Evolutionary conservation across 2,797 vertebrate species (phyloP).

Genomic region (Diplodus sargus): DNA sequence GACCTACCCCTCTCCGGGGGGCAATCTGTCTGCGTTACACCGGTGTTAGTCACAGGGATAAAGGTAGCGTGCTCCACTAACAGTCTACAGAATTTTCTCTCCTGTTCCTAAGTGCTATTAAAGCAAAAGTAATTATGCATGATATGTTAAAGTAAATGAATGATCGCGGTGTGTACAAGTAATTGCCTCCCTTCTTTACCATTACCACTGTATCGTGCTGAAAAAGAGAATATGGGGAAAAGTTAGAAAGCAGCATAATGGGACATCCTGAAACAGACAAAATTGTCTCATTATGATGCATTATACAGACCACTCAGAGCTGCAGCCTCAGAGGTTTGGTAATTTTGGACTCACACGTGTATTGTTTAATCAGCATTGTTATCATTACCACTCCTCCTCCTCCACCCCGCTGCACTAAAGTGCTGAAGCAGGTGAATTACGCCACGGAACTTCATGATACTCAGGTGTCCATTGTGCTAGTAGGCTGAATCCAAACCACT

Average conservation of each 20-base stretch:
- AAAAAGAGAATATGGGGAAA: slow-evolving; percentile 61
- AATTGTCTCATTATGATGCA: slow-evolving; percentile 66
- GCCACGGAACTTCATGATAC: slow-evolving; percentile 47
- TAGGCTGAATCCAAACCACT: slow-evolving; percentile 48
- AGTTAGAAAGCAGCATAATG: slow-evolving; percentile 57
- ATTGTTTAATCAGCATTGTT: slow-evolving; percentile 73
- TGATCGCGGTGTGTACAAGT: slow-evolving; percentile 35
- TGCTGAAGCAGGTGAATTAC: slow-evolving; percentile 75
- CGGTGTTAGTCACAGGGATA: slow-evolving; percentile 69
- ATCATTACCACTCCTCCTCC: slow-evolving; percentile 62
- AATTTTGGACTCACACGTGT: slow-evolving; percentile 60
- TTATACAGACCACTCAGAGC: slow-evolving; percentile 57
- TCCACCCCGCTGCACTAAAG: slow-evolving; percentile 58
- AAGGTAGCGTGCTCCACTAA: slow-evolving; percentile 41
- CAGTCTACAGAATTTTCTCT: slow-evolving; percentile 47
- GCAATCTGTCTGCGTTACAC: slow-evolving; percentile 71
- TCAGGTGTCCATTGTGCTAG: slow-evolving; percentile 59
- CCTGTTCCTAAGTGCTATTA: slow-evolving; percentile 59
- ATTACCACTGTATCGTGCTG: slow-evolving; percentile 48
- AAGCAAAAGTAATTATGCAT: slow-evolving; percentile 61
- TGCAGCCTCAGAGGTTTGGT: slow-evolving; percentile 59
- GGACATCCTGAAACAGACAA: slow-evolving; percentile 62
- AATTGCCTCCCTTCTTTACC: slow-evolving; percentile 57
- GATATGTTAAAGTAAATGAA: slow-evolving; percentile 68
- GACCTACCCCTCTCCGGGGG: slow-evolving; percentile 66